Evolutionary conservation across 2,888 invertebrate species (phyloP).

Genomic region (Mimas tiliae): DNA sequence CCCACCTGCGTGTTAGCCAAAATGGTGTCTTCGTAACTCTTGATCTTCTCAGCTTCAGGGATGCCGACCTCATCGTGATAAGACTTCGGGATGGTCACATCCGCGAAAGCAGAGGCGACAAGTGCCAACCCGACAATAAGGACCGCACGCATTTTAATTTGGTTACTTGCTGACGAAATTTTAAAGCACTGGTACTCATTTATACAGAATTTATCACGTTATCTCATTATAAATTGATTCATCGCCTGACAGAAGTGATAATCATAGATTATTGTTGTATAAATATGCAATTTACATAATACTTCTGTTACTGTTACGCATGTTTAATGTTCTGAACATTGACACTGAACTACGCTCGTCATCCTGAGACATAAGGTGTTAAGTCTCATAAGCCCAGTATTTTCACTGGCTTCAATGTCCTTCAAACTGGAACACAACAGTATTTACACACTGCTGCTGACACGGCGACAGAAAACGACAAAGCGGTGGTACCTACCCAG

Average conservation of each 20-base stretch:
- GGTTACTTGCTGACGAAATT: too few relatives aligned
- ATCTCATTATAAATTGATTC: not conserved
- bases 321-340: too few relatives aligned
- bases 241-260: not conserved
- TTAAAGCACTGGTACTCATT: not conserved
- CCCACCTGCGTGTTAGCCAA: conserved; percentile 37
- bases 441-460: too few relatives aligned
- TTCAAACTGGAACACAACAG: too few relatives aligned
- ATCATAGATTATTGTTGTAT: conserved; percentile 8
- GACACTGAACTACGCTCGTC: too few relatives aligned
- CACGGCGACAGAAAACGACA: too few relatives aligned
- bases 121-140: conserved; percentile 22
- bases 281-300: not conserved
- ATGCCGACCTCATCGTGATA: conserved; percentile 64
- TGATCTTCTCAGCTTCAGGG: conserved; percentile 58
- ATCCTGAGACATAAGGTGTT: too few relatives aligned
- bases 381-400: too few relatives aligned
- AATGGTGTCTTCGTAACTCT: conserved; percentile 35
- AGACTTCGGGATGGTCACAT: conserved; percentile 40
- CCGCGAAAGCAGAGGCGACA: conserved; percentile 42
- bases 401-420: too few relatives aligned
- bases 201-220: conserved; percentile 6
- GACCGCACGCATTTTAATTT: not conserved
- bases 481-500: too few relatives aligned
- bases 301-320: not conserved